A percentile compares a stretch with the other conserved stretches of the same genome.
Evolutionary conservation across 2,888 invertebrate genomes (phyloP).

Genomic region (Chrysotoxum bicinctum): DNA sequence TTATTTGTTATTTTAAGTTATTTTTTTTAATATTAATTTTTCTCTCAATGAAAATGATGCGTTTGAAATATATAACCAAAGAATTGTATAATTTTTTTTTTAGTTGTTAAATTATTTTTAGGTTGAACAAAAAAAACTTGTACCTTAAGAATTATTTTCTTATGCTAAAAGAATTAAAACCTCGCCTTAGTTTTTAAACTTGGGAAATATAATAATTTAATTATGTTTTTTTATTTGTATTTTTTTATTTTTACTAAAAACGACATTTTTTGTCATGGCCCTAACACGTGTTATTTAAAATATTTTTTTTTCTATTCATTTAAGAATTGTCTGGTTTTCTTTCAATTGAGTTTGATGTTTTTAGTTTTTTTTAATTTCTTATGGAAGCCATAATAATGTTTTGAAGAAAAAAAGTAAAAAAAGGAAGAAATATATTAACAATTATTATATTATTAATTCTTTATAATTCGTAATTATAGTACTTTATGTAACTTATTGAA

Average conservation of each 20-base stretch:
- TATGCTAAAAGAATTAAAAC: conserved; percentile 54
- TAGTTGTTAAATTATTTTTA: conserved; percentile 55
- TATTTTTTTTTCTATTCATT: not conserved
- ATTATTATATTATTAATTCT: conserved; percentile 58
- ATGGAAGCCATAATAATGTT: conserved; percentile 45
- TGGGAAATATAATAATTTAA: conserved; percentile 49
- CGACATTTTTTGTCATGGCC: not conserved
- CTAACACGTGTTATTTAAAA: not conserved
- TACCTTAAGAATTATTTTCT: conserved; percentile 6
- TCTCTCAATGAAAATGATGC: conserved; percentile 27
- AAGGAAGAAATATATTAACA: conserved; percentile 30
- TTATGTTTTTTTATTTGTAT: not conserved
- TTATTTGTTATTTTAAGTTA: conserved; percentile 44
- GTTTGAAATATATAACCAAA: conserved; percentile 61
- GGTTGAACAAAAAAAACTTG: conserved; percentile 31
- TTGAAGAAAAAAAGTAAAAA: conserved; percentile 30
- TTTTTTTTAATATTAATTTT: conserved; percentile 2
- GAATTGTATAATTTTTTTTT: conserved; percentile 48
- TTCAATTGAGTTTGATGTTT: not conserved
- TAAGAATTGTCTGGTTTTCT: not conserved
- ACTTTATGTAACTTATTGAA: conserved; percentile 70
- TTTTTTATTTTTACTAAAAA: not conserved
- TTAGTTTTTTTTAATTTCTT: conserved; percentile 24
- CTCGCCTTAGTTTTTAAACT: conserved; percentile 68
- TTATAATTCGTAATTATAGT: conserved; percentile 69